Conservation (phyloP, 2,888 invertebrate species). For the Melinaea menophilus region DNA sequence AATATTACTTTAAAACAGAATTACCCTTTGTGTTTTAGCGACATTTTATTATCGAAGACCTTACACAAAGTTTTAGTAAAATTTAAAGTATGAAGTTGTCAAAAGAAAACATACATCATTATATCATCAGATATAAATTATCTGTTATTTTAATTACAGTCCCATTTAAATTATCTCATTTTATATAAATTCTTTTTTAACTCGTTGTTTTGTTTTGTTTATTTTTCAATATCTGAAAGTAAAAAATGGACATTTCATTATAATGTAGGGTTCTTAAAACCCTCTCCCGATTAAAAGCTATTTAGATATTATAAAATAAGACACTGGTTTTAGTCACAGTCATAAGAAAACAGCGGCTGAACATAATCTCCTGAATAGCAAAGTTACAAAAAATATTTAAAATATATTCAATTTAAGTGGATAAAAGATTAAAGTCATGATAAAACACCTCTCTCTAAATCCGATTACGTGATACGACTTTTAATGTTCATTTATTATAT, state of each 20-base stretch:
- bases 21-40: no score
- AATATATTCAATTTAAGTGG: slow-evolving; percentile 1
- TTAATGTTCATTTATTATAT: slow-evolving; percentile 12
- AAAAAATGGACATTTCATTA: neutral
- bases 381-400: neutral
- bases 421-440: neutral
- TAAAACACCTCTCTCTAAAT: neutral
- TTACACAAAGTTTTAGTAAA: no score
- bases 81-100: no score
- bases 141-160: no score
- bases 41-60: no score
- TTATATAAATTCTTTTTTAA: no score
- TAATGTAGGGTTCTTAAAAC: no score
- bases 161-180: no score
- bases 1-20: no score
- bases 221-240: neutral
- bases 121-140: no score
- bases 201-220: no score
- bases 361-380: neutral
- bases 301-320: neutral
- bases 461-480: slow-evolving; percentile 4
- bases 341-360: neutral
- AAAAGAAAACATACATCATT: no score
- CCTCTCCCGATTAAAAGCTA: neutral
- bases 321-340: neutral